These are phyloP conservation scores for Drosophila falleni DNA, from an alignment of 2,888 invertebrate species.

Conservation along the genomic window DNA sequence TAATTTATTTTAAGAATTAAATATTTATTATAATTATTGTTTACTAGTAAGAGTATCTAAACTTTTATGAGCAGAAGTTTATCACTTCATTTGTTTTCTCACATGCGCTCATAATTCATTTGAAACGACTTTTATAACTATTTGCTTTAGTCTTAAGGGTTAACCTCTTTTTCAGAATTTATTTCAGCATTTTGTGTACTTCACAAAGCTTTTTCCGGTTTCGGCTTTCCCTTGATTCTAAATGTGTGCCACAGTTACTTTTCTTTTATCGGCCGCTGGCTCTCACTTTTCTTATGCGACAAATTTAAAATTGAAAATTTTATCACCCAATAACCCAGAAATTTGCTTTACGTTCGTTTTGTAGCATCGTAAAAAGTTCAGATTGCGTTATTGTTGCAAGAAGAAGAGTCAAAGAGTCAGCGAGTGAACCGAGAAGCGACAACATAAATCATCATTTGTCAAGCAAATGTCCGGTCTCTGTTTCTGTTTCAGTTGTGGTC, in stretches of 20 bases:
- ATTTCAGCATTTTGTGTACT: slow-evolving; percentile 23
- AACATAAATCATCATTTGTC: slow-evolving; percentile 71
- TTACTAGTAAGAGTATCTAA: neutral
- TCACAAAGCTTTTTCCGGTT: slow-evolving; percentile 10
- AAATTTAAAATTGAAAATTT: slow-evolving; percentile 60
- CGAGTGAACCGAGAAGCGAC: slow-evolving; percentile 6
- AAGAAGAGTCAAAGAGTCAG: slow-evolving; percentile 6
- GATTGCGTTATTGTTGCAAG: slow-evolving; percentile 31
- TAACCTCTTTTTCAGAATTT: slow-evolving; percentile 23
- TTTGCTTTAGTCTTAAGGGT: slow-evolving; percentile 40
- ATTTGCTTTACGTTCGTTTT: slow-evolving; percentile 30
- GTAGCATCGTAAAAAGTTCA: slow-evolving; percentile 48
- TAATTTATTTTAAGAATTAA: neutral
- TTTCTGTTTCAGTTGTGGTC: slow-evolving; percentile 7
- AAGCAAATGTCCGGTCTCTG: slow-evolving; percentile 53
- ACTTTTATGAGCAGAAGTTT: neutral
- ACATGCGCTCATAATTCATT: slow-evolving; percentile 57
- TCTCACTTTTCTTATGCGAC: slow-evolving; percentile 42
- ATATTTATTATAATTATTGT: neutral
- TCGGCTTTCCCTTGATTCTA: neutral
- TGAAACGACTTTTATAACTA: slow-evolving; percentile 65
- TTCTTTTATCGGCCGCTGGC: slow-evolving; percentile 43
- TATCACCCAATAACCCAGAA: slow-evolving; percentile 66
- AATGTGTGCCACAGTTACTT: slow-evolving; percentile 1
- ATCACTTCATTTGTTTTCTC: slow-evolving; percentile 3